Evolutionary conservation across 1,140 invertebrate species (phyloP).

Genomic region (Lasioglossum albipes): DNA sequence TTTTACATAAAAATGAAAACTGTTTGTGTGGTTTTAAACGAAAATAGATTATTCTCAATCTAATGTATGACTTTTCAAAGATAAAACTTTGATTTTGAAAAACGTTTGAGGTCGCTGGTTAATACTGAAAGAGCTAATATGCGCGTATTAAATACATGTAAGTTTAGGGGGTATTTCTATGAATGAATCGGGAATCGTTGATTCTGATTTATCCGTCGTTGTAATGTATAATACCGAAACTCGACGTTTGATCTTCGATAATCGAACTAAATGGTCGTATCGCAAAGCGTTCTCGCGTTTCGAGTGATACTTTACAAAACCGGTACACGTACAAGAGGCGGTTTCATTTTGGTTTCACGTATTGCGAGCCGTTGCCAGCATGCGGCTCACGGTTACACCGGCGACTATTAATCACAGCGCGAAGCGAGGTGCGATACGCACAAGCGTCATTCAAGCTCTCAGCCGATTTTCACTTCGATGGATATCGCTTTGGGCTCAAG

Average conservation of each 20-base stretch:
- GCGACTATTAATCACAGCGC: slow-evolving; percentile 41
- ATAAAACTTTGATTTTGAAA: too few relatives aligned
- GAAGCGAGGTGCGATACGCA: slow-evolving; percentile 39
- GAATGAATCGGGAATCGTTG: background rate
- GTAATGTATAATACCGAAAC: background rate
- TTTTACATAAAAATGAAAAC: too few relatives aligned
- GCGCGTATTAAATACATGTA: too few relatives aligned
- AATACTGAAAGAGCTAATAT: too few relatives aligned
- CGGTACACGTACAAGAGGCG: slow-evolving; percentile 1
- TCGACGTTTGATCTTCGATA: background rate
- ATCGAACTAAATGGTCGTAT: background rate
- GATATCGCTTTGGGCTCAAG: slow-evolving; percentile 37
- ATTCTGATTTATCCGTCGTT: background rate
- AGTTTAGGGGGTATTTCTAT: too few relatives aligned
- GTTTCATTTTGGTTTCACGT: slow-evolving; percentile 27
- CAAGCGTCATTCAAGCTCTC: slow-evolving; percentile 48
- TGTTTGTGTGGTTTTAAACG: too few relatives aligned
- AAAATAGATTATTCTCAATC: too few relatives aligned
- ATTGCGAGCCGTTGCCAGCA: slow-evolving; percentile 10
- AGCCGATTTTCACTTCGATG: slow-evolving; percentile 51
- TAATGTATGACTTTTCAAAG: too few relatives aligned
- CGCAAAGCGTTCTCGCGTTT: slow-evolving; percentile 16
- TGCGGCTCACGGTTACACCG: slow-evolving; percentile 12
- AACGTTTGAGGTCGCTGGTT: too few relatives aligned
- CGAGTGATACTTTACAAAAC: slow-evolving; percentile 31